Percentiles rank a stretch among this genome's conserved stretches.
These are phyloP conservation scores for Telenomus remus DNA, from an alignment of 1,140 invertebrate species.

Conservation along the genomic window DNA sequence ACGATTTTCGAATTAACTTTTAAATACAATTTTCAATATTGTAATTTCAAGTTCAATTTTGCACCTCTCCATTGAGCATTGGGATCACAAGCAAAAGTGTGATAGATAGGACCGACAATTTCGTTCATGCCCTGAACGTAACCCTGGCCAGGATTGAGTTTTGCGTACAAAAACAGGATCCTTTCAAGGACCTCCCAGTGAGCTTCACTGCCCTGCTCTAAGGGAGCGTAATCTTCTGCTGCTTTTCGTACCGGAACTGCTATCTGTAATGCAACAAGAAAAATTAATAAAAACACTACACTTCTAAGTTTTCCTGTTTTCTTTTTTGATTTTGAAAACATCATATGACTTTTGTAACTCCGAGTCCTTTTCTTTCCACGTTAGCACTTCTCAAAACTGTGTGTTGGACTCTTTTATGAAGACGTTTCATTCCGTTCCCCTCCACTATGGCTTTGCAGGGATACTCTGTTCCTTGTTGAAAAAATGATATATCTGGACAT, in stretches of 20 bases:
- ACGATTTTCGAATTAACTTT: background rate
- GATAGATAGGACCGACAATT: conserved; percentile 98
- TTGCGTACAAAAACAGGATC: conserved; percentile 97
- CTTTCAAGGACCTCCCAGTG: conserved; percentile 98
- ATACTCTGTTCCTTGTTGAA: conserved; percentile 93
- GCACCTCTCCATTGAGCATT: conserved; percentile 86
- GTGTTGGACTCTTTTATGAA: conserved; percentile 92
- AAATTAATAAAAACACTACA: background rate
- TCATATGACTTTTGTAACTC: conserved; percentile 85
- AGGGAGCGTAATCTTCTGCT: conserved; percentile 85
- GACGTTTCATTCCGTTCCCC: conserved; percentile 83
- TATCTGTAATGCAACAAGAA: conserved; percentile 73
- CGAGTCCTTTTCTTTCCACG: conserved; percentile 90
- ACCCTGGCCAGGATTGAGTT: conserved; percentile 97
- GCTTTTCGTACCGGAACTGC: conserved; percentile 80
- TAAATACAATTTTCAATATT: too few relatives aligned
- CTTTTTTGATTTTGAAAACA: too few relatives aligned
- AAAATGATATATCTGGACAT: conserved; percentile 97
- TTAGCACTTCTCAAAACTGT: conserved; percentile 90
- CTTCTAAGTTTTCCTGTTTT: too few relatives aligned
- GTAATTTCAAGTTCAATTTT: too few relatives aligned
- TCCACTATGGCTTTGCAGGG: conserved; percentile 85
- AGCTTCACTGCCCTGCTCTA: conserved; percentile 88
- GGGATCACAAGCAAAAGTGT: conserved; percentile 94
- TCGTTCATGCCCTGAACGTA: conserved; percentile 99